phyloP scores from a whole-genome alignment of 2,888 invertebrate species.

The Tachina grossa region DNA sequence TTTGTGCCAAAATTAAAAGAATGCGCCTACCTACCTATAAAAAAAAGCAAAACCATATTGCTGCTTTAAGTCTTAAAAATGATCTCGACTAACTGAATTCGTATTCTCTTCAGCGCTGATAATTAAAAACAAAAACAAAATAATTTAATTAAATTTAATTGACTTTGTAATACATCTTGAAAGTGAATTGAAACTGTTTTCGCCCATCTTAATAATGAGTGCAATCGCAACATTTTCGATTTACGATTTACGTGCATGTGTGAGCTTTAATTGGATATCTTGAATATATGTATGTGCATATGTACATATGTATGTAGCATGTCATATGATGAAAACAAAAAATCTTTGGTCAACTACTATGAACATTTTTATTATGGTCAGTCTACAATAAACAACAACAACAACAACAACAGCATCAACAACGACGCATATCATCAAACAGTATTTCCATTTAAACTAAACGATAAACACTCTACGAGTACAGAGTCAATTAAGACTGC shows the following conservation, averaged over 20 bases:
- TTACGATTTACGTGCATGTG: slow-evolving; percentile 18
- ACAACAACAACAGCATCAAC: slow-evolving; percentile 13
- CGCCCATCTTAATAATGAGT: slow-evolving; percentile 19
- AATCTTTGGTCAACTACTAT: slow-evolving; percentile 52
- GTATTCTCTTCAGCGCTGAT: not conserved
- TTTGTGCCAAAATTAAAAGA: slow-evolving; percentile 40
- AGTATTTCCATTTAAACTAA: slow-evolving; percentile 53
- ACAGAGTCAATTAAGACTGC: slow-evolving; percentile 15
- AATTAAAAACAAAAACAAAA: not conserved
- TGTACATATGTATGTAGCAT: slow-evolving; percentile 41
- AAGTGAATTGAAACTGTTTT: slow-evolving; percentile 25
- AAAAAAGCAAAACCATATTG: slow-evolving; percentile 8
- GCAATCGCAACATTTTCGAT: not conserved
- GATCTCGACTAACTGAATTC: slow-evolving; percentile 31
- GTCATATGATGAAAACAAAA: slow-evolving; percentile 66
- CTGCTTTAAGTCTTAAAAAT: slow-evolving; percentile 10
- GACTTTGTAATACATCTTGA: slow-evolving; percentile 11
- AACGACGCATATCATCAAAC: slow-evolving; percentile 30
- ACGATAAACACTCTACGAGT: slow-evolving; percentile 50
- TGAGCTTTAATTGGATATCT: slow-evolving; percentile 46
- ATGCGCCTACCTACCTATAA: slow-evolving; percentile 6
- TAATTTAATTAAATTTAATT: slow-evolving; percentile 28
- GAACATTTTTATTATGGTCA: slow-evolving; percentile 50
- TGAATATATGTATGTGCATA: not conserved
- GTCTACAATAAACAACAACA: slow-evolving; percentile 32